phyloP scores from a whole-genome alignment of 2,888 invertebrate genomes.

The Fabriciana adippe region DNA sequence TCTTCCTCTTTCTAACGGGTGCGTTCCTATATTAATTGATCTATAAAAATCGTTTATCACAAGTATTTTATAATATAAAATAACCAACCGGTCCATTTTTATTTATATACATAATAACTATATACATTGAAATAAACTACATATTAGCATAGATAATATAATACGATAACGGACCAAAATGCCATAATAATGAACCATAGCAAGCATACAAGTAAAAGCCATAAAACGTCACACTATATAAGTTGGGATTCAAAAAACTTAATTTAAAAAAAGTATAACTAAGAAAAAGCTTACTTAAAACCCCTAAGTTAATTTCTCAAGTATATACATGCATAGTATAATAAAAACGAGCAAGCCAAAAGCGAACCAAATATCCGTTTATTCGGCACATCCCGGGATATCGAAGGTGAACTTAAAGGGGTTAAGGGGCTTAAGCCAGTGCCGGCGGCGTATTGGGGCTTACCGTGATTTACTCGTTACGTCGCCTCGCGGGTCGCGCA shows the following conservation, averaged over 20 bases:
- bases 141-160: no score
- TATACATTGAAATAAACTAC: no score
- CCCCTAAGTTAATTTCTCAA: constrained; percentile 71
- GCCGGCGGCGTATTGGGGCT: constrained; percentile 41
- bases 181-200: no score
- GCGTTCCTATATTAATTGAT: no score
- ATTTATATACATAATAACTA: no score
- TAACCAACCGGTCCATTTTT: no score
- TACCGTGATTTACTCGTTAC: constrained; percentile 34
- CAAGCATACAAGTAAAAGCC: no score
- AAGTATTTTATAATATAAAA: no score
- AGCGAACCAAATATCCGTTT: constrained; percentile 36
- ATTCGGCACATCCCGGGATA: constrained; percentile 54
- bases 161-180: no score
- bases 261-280: neutral
- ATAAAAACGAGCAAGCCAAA: constrained; percentile 63
- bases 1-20: no score
- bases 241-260: neutral
- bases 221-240: no score
- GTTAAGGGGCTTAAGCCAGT: constrained; percentile 42
- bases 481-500: constrained; percentile 47
- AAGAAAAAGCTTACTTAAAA: neutral
- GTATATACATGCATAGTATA: constrained; percentile 61
- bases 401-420: constrained; percentile 52
- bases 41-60: no score